phyloP scores from a whole-genome alignment of 2,888 invertebrate species.

The Vannuccia rotundouncinata region DNA sequence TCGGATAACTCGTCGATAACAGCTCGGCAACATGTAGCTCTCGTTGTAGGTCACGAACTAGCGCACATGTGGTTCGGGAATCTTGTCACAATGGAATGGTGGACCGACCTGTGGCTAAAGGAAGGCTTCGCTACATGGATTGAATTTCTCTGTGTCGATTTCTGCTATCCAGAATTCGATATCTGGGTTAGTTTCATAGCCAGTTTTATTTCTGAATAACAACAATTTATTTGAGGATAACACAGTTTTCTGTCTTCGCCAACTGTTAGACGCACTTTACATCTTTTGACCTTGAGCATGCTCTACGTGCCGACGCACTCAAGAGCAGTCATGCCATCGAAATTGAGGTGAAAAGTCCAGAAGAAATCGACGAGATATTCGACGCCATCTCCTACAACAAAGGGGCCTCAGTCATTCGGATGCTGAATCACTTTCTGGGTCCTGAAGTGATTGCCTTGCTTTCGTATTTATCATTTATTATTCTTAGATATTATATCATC shows the following conservation, averaged over 20 bases:
- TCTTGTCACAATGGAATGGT: slow-evolving; percentile 40
- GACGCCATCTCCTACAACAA: slow-evolving; percentile 94
- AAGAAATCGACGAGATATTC: slow-evolving; percentile 89
- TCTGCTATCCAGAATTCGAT: slow-evolving; percentile 37
- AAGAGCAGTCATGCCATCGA: slow-evolving; percentile 92
- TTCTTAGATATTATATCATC: too few relatives aligned
- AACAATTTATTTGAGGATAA: background rate
- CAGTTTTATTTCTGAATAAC: background rate
- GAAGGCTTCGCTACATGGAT: slow-evolving; percentile 40
- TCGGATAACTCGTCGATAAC: background rate
- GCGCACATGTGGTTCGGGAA: slow-evolving; percentile 40
- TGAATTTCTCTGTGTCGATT: slow-evolving; percentile 36
- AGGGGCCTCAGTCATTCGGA: slow-evolving; percentile 85
- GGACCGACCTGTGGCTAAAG: slow-evolving; percentile 40
- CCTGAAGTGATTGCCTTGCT: slow-evolving; percentile 61
- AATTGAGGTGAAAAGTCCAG: slow-evolving; percentile 58
- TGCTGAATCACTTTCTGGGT: slow-evolving; percentile 86
- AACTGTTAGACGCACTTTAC: slow-evolving; percentile 85
- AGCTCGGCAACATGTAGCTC: background rate
- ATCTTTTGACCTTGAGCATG: slow-evolving; percentile 75
- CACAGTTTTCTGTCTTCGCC: background rate
- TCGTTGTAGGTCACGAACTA: slow-evolving; percentile 35
- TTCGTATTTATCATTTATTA: slow-evolving; percentile 13
- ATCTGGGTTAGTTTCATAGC: slow-evolving; percentile 28
- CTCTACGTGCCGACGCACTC: slow-evolving; percentile 69